These are phyloP conservation scores for Polymixis flavicincta DNA, from an alignment of 2,888 invertebrate species.

Conservation along the genomic window DNA sequence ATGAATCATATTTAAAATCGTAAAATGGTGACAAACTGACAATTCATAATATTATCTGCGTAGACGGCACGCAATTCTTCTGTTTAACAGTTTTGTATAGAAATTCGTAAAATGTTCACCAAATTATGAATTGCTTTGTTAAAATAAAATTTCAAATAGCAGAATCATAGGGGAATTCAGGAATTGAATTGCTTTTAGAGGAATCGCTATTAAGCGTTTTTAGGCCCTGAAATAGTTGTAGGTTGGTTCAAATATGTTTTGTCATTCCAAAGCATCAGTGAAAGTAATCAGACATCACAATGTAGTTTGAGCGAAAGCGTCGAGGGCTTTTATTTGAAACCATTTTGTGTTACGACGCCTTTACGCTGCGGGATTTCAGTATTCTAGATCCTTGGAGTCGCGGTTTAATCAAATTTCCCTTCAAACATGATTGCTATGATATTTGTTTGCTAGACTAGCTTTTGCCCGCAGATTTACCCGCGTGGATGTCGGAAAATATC, in stretches of 20 bases:
- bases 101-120: too few species aligned
- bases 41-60: too few species aligned
- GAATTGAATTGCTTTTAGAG: too few species aligned
- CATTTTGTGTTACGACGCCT: slow-evolving; percentile 51
- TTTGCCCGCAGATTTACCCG: background rate
- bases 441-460: slow-evolving; percentile 23
- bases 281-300: slow-evolving; percentile 47
- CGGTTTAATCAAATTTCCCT: slow-evolving; percentile 60
- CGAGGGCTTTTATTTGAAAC: slow-evolving; percentile 44
- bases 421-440: slow-evolving; percentile 51
- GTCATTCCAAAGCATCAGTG: slow-evolving; percentile 26
- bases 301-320: slow-evolving; percentile 42
- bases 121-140: too few species aligned
- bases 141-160: too few species aligned
- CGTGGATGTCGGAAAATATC: too few species aligned
- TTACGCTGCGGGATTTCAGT: slow-evolving; percentile 38
- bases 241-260: slow-evolving; percentile 15
- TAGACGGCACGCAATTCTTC: too few species aligned
- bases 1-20: too few species aligned
- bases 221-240: background rate
- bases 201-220: too few species aligned
- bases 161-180: too few species aligned
- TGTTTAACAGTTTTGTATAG: too few species aligned
- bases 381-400: slow-evolving; percentile 35
- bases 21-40: too few species aligned